phyloP scores from a whole-genome alignment of 2,888 invertebrate genomes.

The Athrips mouffetella region DNA sequence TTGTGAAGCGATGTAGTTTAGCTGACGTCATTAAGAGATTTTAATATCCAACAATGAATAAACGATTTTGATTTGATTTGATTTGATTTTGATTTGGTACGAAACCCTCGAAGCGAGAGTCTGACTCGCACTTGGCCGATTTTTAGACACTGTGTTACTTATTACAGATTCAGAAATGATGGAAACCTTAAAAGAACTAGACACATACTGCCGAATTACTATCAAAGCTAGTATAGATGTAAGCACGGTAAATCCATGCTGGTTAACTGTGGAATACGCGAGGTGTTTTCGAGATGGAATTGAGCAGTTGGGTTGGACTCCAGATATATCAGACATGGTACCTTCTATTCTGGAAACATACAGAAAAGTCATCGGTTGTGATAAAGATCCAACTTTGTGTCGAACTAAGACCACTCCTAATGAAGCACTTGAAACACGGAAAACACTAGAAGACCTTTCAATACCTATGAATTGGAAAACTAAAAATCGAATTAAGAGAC shows the following conservation, averaged over 20 bases:
- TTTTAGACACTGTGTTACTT: too few relatives aligned
- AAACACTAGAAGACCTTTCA: too few relatives aligned
- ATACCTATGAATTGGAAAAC: too few relatives aligned
- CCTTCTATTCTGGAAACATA: background rate
- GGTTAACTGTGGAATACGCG: slow-evolving; percentile 27
- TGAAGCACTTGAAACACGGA: too few relatives aligned
- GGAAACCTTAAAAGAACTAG: slow-evolving; percentile 23
- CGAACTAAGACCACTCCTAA: background rate
- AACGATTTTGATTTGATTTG: too few relatives aligned
- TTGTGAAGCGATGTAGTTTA: too few relatives aligned
- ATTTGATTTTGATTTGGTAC: too few relatives aligned
- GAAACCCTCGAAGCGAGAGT: too few relatives aligned
- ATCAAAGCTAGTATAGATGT: background rate
- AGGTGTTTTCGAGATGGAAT: slow-evolving; percentile 37
- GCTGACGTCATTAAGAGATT: too few relatives aligned
- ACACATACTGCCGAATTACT: slow-evolving; percentile 19
- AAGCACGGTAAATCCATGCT: background rate
- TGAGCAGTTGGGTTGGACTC: slow-evolving; percentile 21
- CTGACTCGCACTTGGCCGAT: too few relatives aligned
- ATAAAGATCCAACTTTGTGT: background rate
- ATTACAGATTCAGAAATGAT: slow-evolving; percentile 34
- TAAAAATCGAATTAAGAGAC: too few relatives aligned
- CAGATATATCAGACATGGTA: slow-evolving; percentile 16
- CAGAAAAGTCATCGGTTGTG: background rate
- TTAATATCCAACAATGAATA: too few relatives aligned